Evolutionary conservation across 2,113 vertebrate species (phyloP).

Genomic region (Narcine bancroftii): DNA sequence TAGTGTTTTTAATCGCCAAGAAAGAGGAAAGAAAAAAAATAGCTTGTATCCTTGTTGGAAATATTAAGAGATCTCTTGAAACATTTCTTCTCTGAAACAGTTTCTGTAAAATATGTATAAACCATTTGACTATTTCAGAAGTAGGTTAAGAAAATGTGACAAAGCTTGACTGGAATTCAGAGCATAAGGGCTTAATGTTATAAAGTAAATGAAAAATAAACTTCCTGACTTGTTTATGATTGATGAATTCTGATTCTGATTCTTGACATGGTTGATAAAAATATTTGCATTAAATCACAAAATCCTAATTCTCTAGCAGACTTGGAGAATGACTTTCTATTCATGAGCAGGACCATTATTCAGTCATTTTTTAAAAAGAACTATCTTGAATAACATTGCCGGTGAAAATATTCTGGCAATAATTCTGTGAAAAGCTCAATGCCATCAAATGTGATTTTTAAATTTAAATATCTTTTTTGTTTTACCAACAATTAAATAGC

Average conservation of each 20-base stretch:
- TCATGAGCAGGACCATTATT: neutral
- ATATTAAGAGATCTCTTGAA: neutral
- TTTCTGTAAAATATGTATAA: neutral
- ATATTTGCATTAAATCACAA: neutral
- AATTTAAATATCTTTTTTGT: neutral
- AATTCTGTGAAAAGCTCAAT: neutral
- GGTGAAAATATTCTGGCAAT: neutral
- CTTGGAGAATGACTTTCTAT: neutral
- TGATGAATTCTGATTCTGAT: neutral
- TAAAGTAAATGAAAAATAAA: neutral
- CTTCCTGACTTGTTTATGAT: no score
- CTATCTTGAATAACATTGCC: neutral
- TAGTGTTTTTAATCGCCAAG: no score
- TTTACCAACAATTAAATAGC: neutral
- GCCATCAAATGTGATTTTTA: neutral
- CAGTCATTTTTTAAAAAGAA: neutral
- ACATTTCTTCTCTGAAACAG: neutral
- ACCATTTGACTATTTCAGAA: neutral
- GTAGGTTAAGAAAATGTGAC: neutral
- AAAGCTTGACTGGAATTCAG: neutral
- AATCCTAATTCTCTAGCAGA: neutral
- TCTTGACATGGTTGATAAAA: neutral
- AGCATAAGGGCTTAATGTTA: neutral
- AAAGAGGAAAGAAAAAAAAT: no score
- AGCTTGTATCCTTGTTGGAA: neutral